phyloP scores from a whole-genome alignment of 2,797 vertebrate genomes.

The Spinus pinus region DNA sequence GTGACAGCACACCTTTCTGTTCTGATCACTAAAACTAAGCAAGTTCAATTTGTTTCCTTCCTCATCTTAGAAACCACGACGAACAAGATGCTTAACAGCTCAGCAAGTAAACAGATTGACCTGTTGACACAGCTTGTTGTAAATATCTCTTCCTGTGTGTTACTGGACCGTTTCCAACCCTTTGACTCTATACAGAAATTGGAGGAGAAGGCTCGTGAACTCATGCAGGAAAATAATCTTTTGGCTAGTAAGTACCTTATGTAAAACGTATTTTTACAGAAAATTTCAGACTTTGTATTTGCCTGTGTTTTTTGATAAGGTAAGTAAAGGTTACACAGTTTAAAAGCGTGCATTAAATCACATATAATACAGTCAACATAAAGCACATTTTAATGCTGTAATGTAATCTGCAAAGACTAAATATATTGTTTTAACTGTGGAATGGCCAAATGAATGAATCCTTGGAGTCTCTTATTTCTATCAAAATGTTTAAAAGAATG shows the following conservation, averaged over 20 bases:
- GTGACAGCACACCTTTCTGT: neutral
- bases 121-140: slow-evolving; percentile 62
- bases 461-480: neutral
- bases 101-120: slow-evolving; percentile 35
- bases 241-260: slow-evolving; percentile 73
- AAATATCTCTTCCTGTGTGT: slow-evolving; percentile 72
- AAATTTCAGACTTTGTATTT: neutral
- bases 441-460: neutral
- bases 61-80: slow-evolving; percentile 36
- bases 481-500: neutral
- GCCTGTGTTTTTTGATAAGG: neutral
- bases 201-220: slow-evolving; percentile 55
- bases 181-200: slow-evolving; percentile 56
- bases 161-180: slow-evolving; percentile 69
- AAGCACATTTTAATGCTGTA: neutral
- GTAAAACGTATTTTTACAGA: neutral
- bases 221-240: slow-evolving; percentile 70
- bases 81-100: slow-evolving; percentile 34
- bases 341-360: neutral
- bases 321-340: neutral
- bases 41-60: neutral
- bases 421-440: neutral
- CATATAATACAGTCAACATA: neutral
- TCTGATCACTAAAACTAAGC: neutral
- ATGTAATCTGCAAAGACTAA: neutral